Percentiles rank a stretch among this genome's conserved stretches.
Evolutionary conservation across 1,140 invertebrate genomes (phyloP).

Genomic region (Bicyclus anynana): DNA sequence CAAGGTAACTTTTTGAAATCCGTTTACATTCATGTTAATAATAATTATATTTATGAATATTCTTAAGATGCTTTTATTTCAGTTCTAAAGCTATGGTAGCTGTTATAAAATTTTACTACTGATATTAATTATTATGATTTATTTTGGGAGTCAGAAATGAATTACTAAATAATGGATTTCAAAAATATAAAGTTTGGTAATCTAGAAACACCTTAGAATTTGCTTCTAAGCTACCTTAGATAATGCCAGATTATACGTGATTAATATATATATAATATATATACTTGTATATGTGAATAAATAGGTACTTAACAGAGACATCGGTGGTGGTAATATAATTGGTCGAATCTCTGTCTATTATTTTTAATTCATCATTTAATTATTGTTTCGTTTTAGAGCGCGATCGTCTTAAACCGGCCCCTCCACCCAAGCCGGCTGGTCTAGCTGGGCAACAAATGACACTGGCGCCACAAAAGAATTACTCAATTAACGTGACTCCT

Average conservation of each 20-base stretch:
- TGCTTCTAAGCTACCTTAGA: slow-evolving; percentile 1
- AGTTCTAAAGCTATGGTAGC: slow-evolving; percentile 7
- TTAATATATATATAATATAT: too few relatives aligned
- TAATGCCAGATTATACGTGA: too few relatives aligned
- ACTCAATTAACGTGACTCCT: slow-evolving; percentile 80
- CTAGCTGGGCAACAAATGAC: slow-evolving; percentile 77
- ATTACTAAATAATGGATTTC: slow-evolving; percentile 17
- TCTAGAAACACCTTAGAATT: not conserved
- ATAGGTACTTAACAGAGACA: not conserved
- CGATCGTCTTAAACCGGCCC: slow-evolving; percentile 89
- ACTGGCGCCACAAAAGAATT: slow-evolving; percentile 71
- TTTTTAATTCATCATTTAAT: not conserved
- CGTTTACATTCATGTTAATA: slow-evolving; percentile 7
- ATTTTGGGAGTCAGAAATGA: not conserved
- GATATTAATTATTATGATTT: not conserved
- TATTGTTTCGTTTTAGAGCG: slow-evolving; percentile 78
- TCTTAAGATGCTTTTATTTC: not conserved
- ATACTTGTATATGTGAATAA: too few relatives aligned
- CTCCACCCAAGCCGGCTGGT: slow-evolving; percentile 89
- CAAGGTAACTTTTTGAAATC: slow-evolving; percentile 85
- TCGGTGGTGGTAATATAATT: not conserved
- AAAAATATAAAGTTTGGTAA: slow-evolving; percentile 7
- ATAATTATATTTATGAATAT: slow-evolving; percentile 4
- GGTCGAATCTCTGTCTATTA: too few relatives aligned
- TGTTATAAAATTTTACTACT: not conserved